Conservation (phyloP, 2,888 invertebrate species). For the Camptogramma bilineatum region DNA sequence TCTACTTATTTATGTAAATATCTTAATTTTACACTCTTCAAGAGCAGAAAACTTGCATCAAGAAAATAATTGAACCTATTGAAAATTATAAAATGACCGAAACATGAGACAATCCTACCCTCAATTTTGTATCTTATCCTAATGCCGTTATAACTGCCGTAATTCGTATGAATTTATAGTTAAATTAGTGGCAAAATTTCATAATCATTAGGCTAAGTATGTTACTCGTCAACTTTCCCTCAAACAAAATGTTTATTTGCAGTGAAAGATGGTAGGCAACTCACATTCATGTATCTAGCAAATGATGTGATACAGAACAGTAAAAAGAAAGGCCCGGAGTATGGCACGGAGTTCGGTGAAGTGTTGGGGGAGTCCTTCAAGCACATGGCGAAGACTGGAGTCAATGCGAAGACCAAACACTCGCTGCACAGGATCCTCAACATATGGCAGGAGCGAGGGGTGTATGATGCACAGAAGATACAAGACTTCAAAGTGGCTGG, state of each 20-base stretch:
- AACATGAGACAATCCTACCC: no score
- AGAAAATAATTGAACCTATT: no score
- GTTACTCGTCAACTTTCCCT: neutral
- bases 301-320: conserved; percentile 99
- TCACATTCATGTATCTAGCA: conserved; percentile 98
- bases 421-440: conserved; percentile 92
- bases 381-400: conserved; percentile 90
- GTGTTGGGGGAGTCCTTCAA: conserved; percentile 93
- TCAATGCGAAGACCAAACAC: conserved; percentile 92
- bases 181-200: no score
- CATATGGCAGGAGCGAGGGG: conserved; percentile 97
- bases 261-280: conserved; percentile 94
- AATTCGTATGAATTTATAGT: no score
- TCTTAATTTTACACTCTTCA: no score
- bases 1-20: no score
- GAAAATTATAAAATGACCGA: no score
- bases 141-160: no score
- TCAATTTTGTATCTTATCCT: no score
- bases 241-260: conserved; percentile 46
- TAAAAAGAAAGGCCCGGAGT: conserved; percentile 98
- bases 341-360: conserved; percentile 93
- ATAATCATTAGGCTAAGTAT: neutral
- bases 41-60: no score
- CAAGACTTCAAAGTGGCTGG: conserved; percentile 90
- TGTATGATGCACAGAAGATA: conserved; percentile 93